These are phyloP conservation scores for Cyanocitta stelleri DNA, from an alignment of 2,113 vertebrate species.

Conservation along the genomic window DNA sequence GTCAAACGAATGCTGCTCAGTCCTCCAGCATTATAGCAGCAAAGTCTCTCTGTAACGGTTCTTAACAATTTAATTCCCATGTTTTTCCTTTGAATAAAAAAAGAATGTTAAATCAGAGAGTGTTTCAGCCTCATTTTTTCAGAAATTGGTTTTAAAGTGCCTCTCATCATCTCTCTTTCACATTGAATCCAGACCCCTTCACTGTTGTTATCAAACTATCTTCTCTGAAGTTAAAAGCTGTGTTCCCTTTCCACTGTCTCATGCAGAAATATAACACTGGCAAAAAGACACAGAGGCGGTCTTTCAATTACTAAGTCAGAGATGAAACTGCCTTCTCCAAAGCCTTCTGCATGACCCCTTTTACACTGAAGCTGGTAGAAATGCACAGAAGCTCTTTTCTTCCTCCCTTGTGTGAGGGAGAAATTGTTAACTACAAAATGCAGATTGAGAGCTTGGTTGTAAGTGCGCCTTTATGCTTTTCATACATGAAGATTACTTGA, in stretches of 20 bases:
- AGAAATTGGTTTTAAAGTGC: constrained; percentile 38
- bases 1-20: neutral
- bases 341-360: neutral
- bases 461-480: neutral
- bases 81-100: neutral
- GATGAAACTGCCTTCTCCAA: constrained; percentile 39
- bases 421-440: constrained; percentile 17
- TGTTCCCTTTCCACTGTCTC: neutral
- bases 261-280: neutral
- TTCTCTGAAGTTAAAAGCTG: constrained; percentile 34
- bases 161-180: constrained; percentile 16
- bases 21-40: neutral
- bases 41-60: neutral
- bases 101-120: constrained; percentile 10
- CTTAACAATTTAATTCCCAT: constrained; percentile 4
- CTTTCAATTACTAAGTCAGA: constrained; percentile 42
- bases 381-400: neutral
- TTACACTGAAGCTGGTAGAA: neutral
- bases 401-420: neutral
- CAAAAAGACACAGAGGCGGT: neutral
- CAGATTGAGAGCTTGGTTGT: neutral
- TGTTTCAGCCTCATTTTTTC: constrained; percentile 10
- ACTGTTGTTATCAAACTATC: constrained; percentile 21
- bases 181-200: neutral
- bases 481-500: neutral